A percentile compares a stretch with the other conserved stretches of the same genome.
These are phyloP conservation scores for Hyles lineata DNA, from an alignment of 2,888 invertebrate species.

Conservation along the genomic window DNA sequence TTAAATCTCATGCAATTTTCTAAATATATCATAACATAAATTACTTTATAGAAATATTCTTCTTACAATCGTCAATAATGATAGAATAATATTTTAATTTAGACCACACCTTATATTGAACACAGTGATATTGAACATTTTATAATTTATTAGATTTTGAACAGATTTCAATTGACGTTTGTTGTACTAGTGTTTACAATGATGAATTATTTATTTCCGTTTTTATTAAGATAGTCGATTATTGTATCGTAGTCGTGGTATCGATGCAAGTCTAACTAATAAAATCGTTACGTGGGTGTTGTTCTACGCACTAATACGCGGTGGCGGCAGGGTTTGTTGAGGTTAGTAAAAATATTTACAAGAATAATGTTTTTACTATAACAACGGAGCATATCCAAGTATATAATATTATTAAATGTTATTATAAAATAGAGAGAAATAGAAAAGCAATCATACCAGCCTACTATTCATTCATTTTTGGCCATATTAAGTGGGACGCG, in stretches of 20 bases:
- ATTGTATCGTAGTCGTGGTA: background rate
- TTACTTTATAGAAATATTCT: background rate
- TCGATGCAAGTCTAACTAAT: background rate
- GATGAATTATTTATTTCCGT: background rate
- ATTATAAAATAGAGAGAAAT: background rate
- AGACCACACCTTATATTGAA: too few relatives aligned
- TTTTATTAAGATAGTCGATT: constrained; percentile 20
- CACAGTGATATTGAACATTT: too few relatives aligned
- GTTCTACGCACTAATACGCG: constrained; percentile 62
- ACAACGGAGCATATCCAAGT: constrained; percentile 42
- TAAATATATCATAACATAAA: background rate
- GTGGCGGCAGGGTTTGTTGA: constrained; percentile 73
- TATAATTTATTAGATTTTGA: background rate
- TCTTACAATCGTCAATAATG: background rate
- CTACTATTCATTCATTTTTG: constrained; percentile 66
- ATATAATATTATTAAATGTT: constrained; percentile 28
- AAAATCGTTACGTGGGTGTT: constrained; percentile 1
- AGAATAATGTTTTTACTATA: constrained; percentile 59
- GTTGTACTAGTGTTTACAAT: constrained; percentile 1
- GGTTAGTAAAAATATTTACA: constrained; percentile 71
- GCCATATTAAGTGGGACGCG: constrained; percentile 68
- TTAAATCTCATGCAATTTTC: background rate
- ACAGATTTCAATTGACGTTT: constrained; percentile 11
- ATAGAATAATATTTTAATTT: background rate
- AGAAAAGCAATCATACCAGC: constrained; percentile 39